These are phyloP conservation scores for Spilarctia lutea DNA, from an alignment of 2,888 invertebrate genomes.

Conservation along the genomic window DNA sequence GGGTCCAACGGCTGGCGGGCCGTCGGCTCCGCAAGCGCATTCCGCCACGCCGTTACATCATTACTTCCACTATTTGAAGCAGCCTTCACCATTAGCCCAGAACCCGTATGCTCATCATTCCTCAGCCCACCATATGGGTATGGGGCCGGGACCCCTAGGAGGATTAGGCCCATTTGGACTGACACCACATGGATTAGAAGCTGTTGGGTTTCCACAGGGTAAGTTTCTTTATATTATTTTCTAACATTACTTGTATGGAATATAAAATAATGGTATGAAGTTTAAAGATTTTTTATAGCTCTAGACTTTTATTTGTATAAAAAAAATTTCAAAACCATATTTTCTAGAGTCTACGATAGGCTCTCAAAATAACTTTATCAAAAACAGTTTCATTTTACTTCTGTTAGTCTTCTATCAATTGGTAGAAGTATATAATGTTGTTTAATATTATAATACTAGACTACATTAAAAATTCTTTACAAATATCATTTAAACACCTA, in stretches of 20 bases:
- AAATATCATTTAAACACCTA: background rate
- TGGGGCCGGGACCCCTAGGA: slow-evolving; percentile 83
- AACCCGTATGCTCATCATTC: slow-evolving; percentile 82
- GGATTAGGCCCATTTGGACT: slow-evolving; percentile 83
- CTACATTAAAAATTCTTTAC: too few relatives aligned
- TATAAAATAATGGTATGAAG: background rate
- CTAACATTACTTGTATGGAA: background rate
- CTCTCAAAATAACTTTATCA: background rate
- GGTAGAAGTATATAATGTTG: too few relatives aligned
- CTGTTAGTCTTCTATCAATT: too few relatives aligned
- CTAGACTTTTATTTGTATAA: too few relatives aligned
- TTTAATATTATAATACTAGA: too few relatives aligned
- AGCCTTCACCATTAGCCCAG: slow-evolving; percentile 83
- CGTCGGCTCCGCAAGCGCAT: slow-evolving; percentile 78
- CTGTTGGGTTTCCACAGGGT: slow-evolving; percentile 85
- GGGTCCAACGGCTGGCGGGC: slow-evolving; percentile 74
- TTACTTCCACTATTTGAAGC: slow-evolving; percentile 87
- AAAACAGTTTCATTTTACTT: background rate
- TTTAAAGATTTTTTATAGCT: background rate
- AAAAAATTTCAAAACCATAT: too few relatives aligned
- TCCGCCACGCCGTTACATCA: slow-evolving; percentile 85
- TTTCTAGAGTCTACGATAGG: background rate
- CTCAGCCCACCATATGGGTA: slow-evolving; percentile 84
- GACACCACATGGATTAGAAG: slow-evolving; percentile 81
- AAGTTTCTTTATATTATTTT: slow-evolving; percentile 43